A percentile compares a stretch with the other conserved stretches of the same genome.
Evolutionary conservation across 1,140 invertebrate genomes (phyloP).

Genomic region (Daktulosphaira vitifoliae): DNA sequence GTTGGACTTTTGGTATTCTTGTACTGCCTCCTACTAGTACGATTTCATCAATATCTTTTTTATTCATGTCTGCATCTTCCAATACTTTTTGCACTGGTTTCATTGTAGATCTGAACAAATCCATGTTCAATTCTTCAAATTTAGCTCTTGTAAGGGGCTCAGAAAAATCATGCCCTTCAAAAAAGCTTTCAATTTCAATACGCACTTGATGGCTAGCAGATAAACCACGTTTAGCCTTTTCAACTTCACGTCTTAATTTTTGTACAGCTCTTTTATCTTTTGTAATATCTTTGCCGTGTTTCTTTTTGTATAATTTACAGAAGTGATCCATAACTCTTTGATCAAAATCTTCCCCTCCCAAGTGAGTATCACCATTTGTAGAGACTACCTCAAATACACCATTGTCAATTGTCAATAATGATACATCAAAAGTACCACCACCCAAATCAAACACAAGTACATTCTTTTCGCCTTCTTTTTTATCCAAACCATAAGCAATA

Average conservation of each 20-base stretch:
- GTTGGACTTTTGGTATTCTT: slow-evolving; percentile 97
- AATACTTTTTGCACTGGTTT: slow-evolving; percentile 97
- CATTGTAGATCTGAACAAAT: slow-evolving; percentile 94
- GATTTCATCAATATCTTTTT: slow-evolving; percentile 97
- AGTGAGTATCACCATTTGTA: slow-evolving; percentile 97
- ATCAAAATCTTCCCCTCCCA: slow-evolving; percentile 98
- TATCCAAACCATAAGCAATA: slow-evolving; percentile 98
- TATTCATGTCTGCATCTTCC: slow-evolving; percentile 98
- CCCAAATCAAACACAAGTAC: slow-evolving; percentile 98
- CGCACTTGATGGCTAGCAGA: slow-evolving; percentile 86
- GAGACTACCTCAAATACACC: slow-evolving; percentile 88
- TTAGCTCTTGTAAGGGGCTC: slow-evolving; percentile 97
- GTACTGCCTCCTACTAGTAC: slow-evolving; percentile 98
- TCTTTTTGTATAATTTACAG: slow-evolving; percentile 98
- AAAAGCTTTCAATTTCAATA: slow-evolving; percentile 99
- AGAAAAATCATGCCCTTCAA: slow-evolving; percentile 98
- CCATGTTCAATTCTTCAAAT: slow-evolving; percentile 99
- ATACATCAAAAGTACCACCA: slow-evolving; percentile 99
- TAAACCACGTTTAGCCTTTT: slow-evolving; percentile 94
- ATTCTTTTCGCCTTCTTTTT: slow-evolving; percentile 98
- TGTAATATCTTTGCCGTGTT: slow-evolving; percentile 95
- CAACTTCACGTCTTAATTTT: slow-evolving; percentile 92
- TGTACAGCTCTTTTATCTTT: slow-evolving; percentile 92
- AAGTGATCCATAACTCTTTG: slow-evolving; percentile 98
- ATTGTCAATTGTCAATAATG: slow-evolving; percentile 96